Percentiles rank a stretch among this genome's conserved stretches.
These are phyloP conservation scores for Mactromeris polynyma DNA, from an alignment of 2,888 invertebrate species.

Conservation along the genomic window DNA sequence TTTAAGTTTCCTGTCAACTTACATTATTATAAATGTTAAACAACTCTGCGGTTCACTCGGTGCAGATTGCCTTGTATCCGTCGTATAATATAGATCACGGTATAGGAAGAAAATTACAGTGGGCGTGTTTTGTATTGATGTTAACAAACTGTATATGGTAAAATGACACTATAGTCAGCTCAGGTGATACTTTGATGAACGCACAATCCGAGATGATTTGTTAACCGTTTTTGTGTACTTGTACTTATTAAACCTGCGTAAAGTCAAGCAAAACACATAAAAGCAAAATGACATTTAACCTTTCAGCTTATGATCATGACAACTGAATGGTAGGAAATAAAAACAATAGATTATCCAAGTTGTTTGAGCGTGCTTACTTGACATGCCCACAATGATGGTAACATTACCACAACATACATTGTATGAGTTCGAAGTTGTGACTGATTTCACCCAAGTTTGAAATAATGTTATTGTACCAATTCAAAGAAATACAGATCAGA, in stretches of 20 bases:
- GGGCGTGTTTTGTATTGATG: constrained; percentile 24
- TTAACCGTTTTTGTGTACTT: constrained; percentile 18
- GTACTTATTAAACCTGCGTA: constrained; percentile 36
- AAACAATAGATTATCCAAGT: not conserved
- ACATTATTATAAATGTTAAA: not conserved
- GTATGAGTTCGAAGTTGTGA: no score
- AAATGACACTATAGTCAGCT: constrained; percentile 17
- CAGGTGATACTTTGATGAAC: constrained; percentile 32
- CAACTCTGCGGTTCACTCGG: not conserved
- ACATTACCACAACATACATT: no score
- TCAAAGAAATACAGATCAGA: no score
- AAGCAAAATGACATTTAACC: constrained; percentile 6
- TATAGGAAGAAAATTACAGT: constrained; percentile 42
- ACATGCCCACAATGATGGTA: no score
- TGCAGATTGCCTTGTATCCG: not conserved
- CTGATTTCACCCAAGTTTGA: no score
- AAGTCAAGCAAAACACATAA: constrained; percentile 22
- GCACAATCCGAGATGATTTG: not conserved
- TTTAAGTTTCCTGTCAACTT: not conserved
- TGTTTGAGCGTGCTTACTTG: not conserved
- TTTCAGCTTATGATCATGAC: not conserved
- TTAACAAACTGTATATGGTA: constrained; percentile 39
- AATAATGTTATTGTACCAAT: no score
- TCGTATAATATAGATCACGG: not conserved
- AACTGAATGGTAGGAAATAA: not conserved